Percentiles rank a stretch among this genome's conserved stretches.
Conservation (phyloP, 2,797 vertebrate genomes). For the Tokudaia tokunoshimensis region DNA sequence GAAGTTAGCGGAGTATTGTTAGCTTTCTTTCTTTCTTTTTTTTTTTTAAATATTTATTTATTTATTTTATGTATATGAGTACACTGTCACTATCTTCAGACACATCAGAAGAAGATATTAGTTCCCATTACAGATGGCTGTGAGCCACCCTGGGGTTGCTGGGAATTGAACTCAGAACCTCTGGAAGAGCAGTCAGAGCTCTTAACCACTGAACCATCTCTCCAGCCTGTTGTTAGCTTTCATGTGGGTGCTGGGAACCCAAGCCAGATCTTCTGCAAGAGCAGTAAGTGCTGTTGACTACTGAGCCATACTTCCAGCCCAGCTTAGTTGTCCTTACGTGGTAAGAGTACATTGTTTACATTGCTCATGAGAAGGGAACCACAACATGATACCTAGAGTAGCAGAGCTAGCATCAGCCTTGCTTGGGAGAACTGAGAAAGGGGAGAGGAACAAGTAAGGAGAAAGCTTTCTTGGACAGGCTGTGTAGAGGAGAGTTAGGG, state of each 20-base stretch:
- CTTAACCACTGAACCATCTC: too few species aligned
- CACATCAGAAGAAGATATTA: too few species aligned
- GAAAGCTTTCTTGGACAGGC: neutral
- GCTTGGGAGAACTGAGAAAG: neutral
- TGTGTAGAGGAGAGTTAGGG: neutral
- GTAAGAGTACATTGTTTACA: neutral
- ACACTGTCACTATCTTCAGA: too few species aligned
- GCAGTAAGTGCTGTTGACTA: neutral
- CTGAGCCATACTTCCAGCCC: neutral
- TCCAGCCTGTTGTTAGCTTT: neutral
- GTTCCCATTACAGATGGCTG: too few species aligned
- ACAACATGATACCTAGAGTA: neutral
- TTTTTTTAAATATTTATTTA: too few species aligned
- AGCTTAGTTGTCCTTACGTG: too few species aligned
- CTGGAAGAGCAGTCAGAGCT: too few species aligned
- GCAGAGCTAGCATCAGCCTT: neutral
- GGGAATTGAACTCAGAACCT: too few species aligned
- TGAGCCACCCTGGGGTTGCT: too few species aligned
- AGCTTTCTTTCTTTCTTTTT: too few species aligned
- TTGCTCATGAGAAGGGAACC: neutral
- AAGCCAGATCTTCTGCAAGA: neutral
- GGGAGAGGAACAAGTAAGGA: neutral
- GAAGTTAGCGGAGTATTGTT: neutral
- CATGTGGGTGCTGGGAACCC: neutral
- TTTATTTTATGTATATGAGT: too few species aligned